These are phyloP conservation scores for Lagodon rhomboides DNA, from an alignment of 2,797 vertebrate species.

Conservation along the genomic window DNA sequence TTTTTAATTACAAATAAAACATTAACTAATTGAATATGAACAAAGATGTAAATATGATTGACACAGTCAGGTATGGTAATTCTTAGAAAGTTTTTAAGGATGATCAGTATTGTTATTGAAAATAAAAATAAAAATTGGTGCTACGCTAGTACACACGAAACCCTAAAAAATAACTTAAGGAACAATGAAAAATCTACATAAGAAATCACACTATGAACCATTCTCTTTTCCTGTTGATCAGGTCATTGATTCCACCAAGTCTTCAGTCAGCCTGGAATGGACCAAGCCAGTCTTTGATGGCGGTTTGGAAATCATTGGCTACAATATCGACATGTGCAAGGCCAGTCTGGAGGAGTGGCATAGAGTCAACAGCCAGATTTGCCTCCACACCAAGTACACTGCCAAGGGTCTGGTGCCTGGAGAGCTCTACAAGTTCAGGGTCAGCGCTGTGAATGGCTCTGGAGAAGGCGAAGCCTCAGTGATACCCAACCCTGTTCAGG, in stretches of 20 bases:
- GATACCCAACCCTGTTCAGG: slow-evolving; percentile 89
- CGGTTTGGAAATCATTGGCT: slow-evolving; percentile 97
- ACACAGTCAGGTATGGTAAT: neutral
- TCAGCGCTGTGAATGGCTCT: slow-evolving; percentile 94
- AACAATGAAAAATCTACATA: neutral
- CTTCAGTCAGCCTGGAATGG: slow-evolving; percentile 96
- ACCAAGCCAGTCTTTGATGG: slow-evolving; percentile 97
- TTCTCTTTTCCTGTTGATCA: slow-evolving; percentile 38
- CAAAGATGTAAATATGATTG: neutral
- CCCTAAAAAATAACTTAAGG: neutral
- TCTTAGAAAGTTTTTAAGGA: neutral
- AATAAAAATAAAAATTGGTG: neutral
- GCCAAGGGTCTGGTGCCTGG: slow-evolving; percentile 92
- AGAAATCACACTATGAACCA: too few species aligned
- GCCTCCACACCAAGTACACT: slow-evolving; percentile 93
- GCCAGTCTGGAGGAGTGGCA: slow-evolving; percentile 98
- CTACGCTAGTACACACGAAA: neutral
- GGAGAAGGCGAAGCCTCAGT: slow-evolving; percentile 94
- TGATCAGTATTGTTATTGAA: neutral
- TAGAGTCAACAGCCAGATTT: slow-evolving; percentile 93
- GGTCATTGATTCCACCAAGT: slow-evolving; percentile 93
- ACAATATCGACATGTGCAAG: slow-evolving; percentile 98
- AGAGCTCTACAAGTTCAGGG: slow-evolving; percentile 97
- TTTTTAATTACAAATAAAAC: neutral
- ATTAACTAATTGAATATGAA: neutral